Evolutionary conservation across 2,888 invertebrate genomes (phyloP), one percentile per base, ranked within the genome.

Genomic region (Drymonia ruficornis): DNA sequence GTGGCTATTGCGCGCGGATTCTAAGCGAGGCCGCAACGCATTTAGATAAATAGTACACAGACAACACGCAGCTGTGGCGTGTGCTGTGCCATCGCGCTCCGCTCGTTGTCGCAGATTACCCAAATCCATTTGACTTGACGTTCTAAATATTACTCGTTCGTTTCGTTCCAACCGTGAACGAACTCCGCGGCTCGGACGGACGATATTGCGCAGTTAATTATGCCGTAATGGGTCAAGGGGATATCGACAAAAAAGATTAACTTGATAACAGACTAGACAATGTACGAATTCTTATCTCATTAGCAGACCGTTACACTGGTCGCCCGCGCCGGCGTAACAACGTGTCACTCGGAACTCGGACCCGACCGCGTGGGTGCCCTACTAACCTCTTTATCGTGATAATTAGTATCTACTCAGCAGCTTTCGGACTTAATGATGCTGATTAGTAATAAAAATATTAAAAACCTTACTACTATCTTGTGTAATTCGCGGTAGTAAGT

Each of bases 141-240:
- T 53, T 64, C 61, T 63, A 65, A 76, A 75, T 76, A 71, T 65
- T 63, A 63, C 54, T 49, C 59, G 56, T 59, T 73, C 60, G 57
- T 59, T 73, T 68, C 49, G 59, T 62, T 56, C 55, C 50, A 59
- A 59, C 53, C 46, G 53, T 50, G 57, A 52, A 48, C 18, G 49
- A 38, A 61, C 38, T 50, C 50, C 23, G 50, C 63, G 53, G 56
- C 56, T 58, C n/a, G n/a, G 23, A 23, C 23, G 23, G 23, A 56
- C 38, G 56, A 58, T 76, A 80, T 70, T 86, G 83, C 87, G 87
- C 80, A 86, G 76, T 81, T 70, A 62, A 55, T 49, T 11, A 70
- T 82, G 70, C 75, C 67, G 76, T 79, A 78, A 83, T 81, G 78
- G 85, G 87, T 86, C 87, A 88, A 84, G 84, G 81, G 71, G 72